These are phyloP conservation scores for Chlorospingus flavigularis DNA, from an alignment of 2,797 vertebrate species.

Conservation along the genomic window DNA sequence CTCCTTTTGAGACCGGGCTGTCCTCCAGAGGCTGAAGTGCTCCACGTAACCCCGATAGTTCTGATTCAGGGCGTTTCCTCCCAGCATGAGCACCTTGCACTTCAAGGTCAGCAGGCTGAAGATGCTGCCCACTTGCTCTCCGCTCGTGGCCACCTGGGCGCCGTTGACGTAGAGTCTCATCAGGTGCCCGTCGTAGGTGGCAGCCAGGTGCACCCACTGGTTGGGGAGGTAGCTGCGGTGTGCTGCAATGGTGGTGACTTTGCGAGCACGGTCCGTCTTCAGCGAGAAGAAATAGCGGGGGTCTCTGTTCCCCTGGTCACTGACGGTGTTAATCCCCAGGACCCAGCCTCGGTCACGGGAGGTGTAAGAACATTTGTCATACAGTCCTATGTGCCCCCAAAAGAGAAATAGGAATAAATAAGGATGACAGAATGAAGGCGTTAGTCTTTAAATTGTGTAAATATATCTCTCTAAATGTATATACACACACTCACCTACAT, in stretches of 20 bases:
- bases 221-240: conserved; percentile 89
- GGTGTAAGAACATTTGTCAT: conserved; percentile 98
- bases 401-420: conserved; percentile 76
- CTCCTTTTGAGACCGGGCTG: conserved; percentile 87
- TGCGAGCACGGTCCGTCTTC: conserved; percentile 96
- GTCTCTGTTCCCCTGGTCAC: conserved; percentile 92
- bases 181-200: conserved; percentile 89
- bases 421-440: conserved; percentile 29
- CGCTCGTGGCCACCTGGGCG: conserved; percentile 91
- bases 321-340: conserved; percentile 92
- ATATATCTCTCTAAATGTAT: not conserved
- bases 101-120: conserved; percentile 94
- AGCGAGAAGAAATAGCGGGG: conserved; percentile 97
- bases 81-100: conserved; percentile 96
- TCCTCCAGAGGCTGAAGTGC: conserved; percentile 89
- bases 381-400: conserved; percentile 85
- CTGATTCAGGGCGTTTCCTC: conserved; percentile 91
- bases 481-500: conserved; percentile 25
- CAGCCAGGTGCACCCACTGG: conserved; percentile 91
- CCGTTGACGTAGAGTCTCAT: conserved; percentile 97
- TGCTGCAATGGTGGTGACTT: conserved; percentile 89
- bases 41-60: conserved; percentile 93
- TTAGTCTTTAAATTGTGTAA: conserved; percentile 11
- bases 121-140: conserved; percentile 91
- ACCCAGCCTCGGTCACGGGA: conserved; percentile 97